phyloP scores from a whole-genome alignment of 2,888 invertebrate genomes.

The Xestia xanthographa region DNA sequence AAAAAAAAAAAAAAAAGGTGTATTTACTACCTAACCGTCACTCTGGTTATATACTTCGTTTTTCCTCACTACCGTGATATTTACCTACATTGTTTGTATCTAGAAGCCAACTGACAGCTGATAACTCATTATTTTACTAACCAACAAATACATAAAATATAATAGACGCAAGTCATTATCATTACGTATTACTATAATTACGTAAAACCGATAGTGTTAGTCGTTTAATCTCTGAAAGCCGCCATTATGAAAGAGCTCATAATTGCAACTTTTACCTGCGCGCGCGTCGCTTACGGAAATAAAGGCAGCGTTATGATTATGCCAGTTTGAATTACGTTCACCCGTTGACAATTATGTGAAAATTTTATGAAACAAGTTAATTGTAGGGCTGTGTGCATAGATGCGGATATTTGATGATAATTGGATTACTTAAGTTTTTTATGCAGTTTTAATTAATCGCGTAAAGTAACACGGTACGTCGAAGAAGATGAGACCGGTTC shows the following conservation, averaged over 20 bases:
- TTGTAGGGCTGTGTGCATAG: constrained; percentile 51
- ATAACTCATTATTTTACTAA: constrained; percentile 6
- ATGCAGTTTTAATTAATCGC: background rate
- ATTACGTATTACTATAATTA: constrained; percentile 55
- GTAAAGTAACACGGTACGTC: background rate
- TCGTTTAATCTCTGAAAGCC: constrained; percentile 46
- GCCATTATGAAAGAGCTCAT: constrained; percentile 61
- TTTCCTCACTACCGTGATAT: background rate
- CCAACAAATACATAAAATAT: constrained; percentile 12
- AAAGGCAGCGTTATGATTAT: constrained; percentile 56
- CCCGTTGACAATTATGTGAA: constrained; percentile 64
- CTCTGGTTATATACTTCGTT: background rate
- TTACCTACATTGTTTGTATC: background rate
- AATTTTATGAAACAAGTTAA: constrained; percentile 62
- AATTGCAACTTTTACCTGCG: constrained; percentile 67
- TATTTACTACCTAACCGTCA: background rate
- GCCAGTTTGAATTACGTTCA: constrained; percentile 63
- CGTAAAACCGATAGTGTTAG: constrained; percentile 51
- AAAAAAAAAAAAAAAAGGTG: no score
- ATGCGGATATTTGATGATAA: constrained; percentile 21
- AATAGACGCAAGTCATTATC: constrained; percentile 19
- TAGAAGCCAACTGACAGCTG: background rate
- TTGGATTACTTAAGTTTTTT: constrained; percentile 21
- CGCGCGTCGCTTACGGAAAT: constrained; percentile 60
- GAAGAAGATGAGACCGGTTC: background rate